Evolutionary conservation across 2,888 invertebrate genomes (phyloP).

Genomic region (Leucozona laternaria): DNA sequence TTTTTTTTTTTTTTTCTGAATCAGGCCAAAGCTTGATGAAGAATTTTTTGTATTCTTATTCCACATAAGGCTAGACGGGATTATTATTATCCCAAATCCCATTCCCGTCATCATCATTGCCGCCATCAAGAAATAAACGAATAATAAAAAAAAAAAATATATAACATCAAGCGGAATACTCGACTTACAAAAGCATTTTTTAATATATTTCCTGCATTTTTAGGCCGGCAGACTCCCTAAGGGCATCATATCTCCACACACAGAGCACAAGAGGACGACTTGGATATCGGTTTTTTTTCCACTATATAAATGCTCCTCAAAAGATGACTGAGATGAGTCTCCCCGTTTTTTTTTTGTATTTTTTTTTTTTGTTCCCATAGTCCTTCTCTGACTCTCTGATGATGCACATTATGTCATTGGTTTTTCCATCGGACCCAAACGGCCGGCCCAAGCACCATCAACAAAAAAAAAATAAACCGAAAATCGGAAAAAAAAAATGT

Average conservation of each 20-base stretch:
- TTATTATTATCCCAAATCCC: conserved; percentile 54
- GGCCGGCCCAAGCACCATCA: neutral
- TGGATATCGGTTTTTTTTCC: conserved; percentile 28
- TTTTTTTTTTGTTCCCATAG: conserved; percentile 32
- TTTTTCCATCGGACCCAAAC: conserved; percentile 54
- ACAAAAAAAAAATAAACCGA: conserved; percentile 16
- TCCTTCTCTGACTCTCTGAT: conserved; percentile 62
- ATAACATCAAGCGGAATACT: neutral
- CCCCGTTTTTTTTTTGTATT: neutral
- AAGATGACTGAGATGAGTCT: conserved; percentile 47
- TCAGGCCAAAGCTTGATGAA: conserved; percentile 57
- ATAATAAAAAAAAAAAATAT: neutral
- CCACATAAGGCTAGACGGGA: conserved; percentile 68
- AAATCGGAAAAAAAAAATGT: conserved; percentile 52
- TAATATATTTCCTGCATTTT: conserved; percentile 67
- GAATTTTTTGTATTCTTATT: conserved; percentile 28
- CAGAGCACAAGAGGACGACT: conserved; percentile 40
- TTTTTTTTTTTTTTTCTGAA: conserved; percentile 22
- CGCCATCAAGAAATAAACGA: conserved; percentile 55
- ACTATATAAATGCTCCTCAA: conserved; percentile 6
- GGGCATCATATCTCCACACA: conserved; percentile 54
- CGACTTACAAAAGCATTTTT: conserved; percentile 64
- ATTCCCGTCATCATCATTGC: conserved; percentile 65
- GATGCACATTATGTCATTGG: conserved; percentile 76
- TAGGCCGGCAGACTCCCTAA: conserved; percentile 74